Base-by-base conservation (phyloP, 2,797 vertebrate genomes). In the Pteronotus mesoamericanus region DNA sequence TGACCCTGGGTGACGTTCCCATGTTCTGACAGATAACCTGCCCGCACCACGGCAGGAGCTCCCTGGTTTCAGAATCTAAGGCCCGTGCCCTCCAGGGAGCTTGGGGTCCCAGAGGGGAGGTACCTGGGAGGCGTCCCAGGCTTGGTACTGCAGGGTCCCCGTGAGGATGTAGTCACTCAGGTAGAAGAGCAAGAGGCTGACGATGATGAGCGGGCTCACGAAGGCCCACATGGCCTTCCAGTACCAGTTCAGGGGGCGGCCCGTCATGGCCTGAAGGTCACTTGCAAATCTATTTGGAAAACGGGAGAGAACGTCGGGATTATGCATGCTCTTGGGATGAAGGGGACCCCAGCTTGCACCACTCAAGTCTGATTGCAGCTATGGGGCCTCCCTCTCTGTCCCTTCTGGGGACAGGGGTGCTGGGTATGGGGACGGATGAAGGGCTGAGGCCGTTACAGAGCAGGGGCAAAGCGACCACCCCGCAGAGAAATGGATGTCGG, bases 111-210 rank as follows among this genome's bases (percentile, higher is more conserved):
- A 21, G 78, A 15, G 15, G 0, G 51, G 9, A 32, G 57, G 46
- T 97, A 99, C 99, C 99, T 99, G 98, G 53, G 99, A 94, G 97
- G 99, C 98, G 61, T 99, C 98, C 99, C 99, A 99, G 0, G 99
- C 99, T 97, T 99, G 99, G 97, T 99, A 99, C 11, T 98, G 99
- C 29, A 99, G 98, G 0, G 98, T 98, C n/a, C 99, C 99, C 2
- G 98, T 98, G 90, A 96, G 98, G 98, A 99, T 99, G 83, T 99
- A 99, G 98, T 98, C 99, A 0, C 98, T 93, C 86, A 99, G 97
- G 98, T 99, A 99, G 98, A 99, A 99, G 96, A 99, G 66, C 80
- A 99, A 98, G 39, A 99, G 98, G 85, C 97, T 89, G 26, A 99
- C 72, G 46, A 99, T 99, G 18, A 99, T 98, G 69, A 99, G 57